Evolutionary conservation across 2,113 vertebrate species (phyloP).

Genomic region (Phylloscopus trochiloides): DNA sequence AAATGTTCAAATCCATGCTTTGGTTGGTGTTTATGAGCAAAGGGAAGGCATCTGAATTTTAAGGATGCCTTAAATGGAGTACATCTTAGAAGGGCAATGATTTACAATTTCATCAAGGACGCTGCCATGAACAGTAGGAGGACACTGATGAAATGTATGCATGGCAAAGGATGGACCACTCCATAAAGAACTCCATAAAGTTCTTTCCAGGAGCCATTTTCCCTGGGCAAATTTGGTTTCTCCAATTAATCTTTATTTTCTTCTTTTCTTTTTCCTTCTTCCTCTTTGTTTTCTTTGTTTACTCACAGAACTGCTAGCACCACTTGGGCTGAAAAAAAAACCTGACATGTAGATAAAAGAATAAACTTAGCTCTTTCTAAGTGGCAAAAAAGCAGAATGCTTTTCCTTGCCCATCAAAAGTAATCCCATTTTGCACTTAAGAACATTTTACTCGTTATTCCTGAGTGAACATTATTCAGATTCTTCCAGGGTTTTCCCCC

Average conservation of each 20-base stretch:
- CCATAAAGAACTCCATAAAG: neutral
- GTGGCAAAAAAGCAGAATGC: neutral
- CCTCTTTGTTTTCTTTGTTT: neutral
- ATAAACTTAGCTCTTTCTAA: neutral
- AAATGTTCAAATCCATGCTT: neutral
- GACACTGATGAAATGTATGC: no score
- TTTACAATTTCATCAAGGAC: no score
- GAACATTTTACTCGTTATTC: neutral
- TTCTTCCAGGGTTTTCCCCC: neutral
- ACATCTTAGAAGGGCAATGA: no score
- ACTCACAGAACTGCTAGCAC: neutral
- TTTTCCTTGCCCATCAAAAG: neutral
- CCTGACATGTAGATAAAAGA: neutral
- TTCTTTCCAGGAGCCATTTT: neutral
- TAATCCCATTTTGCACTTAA: neutral
- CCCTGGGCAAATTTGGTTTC: neutral
- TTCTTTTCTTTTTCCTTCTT: neutral
- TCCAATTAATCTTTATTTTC: neutral
- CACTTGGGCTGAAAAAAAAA: neutral
- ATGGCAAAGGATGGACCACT: no score
- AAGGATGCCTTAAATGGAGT: neutral
- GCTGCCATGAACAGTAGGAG: no score
- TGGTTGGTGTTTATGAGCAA: neutral
- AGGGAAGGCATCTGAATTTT: neutral
- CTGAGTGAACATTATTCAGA: neutral